Evolutionary conservation across 1,140 invertebrate species (phyloP), one percentile per base, ranked within the genome.

Genomic region (Meloidogyne floridensis): DNA sequence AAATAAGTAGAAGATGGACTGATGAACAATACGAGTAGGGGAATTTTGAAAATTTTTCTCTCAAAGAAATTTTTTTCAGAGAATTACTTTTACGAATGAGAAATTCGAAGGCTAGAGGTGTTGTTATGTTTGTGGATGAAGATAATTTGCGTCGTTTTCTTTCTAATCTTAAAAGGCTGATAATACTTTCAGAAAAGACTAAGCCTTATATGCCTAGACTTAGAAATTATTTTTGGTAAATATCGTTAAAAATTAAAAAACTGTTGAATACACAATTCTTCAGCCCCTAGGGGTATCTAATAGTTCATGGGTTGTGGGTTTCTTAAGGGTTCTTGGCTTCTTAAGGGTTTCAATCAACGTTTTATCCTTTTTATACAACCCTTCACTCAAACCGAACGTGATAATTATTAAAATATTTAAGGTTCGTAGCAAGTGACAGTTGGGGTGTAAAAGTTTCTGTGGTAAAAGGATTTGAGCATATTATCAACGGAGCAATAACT

Each of bases 51-150:
- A 7, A 47, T 93, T 87, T 93, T 94, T 72, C 93, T 93, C 0
- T 92, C 92, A 0, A 92, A 92, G 0, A 93, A 93, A 80, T 94
- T 94, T 88, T 92, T 93, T 80, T 85, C 92, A 80, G 87, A 82
- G 87, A 88, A 59, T 79, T 88, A 11, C 71, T 89, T 13, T 91
- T 93, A 54, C 92, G 93, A 59, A 90, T 93, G 65, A 90, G 93
- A 8, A 89, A 87, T 51, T 88, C 92, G 3, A 93, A 93, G 78
- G 93, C 93, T n/a, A 90, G 93, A 54, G 93, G 92, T 10, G 93
- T 94, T 9, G 92, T 94, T 10, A 92, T 94, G 89, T 94, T 94
- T 90, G 93, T 94, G 20, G 93, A 94, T 88, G 94, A 94, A 89
- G 94, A 94, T 87, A 94, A 94, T 89, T 59, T 91, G 84, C 92